Conservation (phyloP, 2,888 invertebrate species). For the Conus canariensis region DNA sequence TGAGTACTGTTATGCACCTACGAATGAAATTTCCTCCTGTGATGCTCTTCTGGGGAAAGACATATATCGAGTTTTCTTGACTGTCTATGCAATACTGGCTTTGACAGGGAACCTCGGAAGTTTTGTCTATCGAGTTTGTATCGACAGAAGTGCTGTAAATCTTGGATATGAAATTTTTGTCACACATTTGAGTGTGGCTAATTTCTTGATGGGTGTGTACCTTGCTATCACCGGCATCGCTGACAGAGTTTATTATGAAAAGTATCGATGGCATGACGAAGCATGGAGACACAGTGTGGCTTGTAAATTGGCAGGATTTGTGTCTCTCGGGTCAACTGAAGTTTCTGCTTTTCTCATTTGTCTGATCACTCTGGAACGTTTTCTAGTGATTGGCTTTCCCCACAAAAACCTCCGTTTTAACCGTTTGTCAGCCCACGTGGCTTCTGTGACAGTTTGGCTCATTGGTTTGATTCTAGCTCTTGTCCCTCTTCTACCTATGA, state of each 20-base stretch:
- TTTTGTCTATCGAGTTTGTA: constrained; percentile 29
- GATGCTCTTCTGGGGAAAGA: constrained; percentile 31
- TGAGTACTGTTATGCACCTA: constrained; percentile 17
- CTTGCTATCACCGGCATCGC: constrained; percentile 57
- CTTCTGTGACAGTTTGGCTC: constrained; percentile 65
- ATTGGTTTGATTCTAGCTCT: constrained; percentile 63
- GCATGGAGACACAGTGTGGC: constrained; percentile 56
- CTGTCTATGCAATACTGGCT: constrained; percentile 24
- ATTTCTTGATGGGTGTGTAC: constrained; percentile 61
- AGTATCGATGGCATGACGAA: constrained; percentile 59
- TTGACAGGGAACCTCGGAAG: constrained; percentile 30
- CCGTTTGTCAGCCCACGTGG: constrained; percentile 56
- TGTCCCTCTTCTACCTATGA: constrained; percentile 67
- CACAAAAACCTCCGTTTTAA: constrained; percentile 74
- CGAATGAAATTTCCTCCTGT: constrained; percentile 43
- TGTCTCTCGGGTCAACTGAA: constrained; percentile 80
- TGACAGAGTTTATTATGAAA: constrained; percentile 57
- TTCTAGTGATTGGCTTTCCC: constrained; percentile 83
- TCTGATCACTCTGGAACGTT: constrained; percentile 79
- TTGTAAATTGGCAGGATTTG: constrained; percentile 60
- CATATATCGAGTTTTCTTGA: constrained; percentile 22
- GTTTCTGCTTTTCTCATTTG: constrained; percentile 82
- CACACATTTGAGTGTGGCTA: constrained; percentile 44
- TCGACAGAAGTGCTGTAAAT: background rate
- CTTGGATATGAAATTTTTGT: constrained; percentile 43